phyloP scores from a whole-genome alignment of 2,113 vertebrate genomes.

The Phalacrocorax pelagicus region DNA sequence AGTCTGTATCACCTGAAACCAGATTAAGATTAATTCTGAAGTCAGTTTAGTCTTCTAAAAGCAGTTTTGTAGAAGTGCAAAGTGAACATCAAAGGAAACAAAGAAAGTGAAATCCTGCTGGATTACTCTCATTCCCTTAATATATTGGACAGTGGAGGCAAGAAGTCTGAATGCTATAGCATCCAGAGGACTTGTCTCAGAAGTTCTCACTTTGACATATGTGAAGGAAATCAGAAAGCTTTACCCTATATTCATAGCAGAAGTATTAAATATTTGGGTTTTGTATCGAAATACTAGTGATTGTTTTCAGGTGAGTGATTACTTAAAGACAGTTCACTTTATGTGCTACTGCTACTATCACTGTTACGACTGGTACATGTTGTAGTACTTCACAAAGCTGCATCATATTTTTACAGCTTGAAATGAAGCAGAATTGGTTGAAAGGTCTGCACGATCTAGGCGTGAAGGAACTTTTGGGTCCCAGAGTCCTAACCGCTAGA shows the following conservation, averaged over 20 bases:
- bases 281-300: neutral
- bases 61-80: neutral
- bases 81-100: neutral
- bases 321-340: neutral
- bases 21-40: constrained; percentile 46
- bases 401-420: neutral
- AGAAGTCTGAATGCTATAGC: neutral
- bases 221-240: neutral
- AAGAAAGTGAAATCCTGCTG: neutral
- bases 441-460: neutral
- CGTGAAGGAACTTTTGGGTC: neutral
- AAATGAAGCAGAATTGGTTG: neutral
- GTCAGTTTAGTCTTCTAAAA: neutral
- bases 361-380: rapidly evolving
- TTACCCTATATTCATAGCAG: neutral
- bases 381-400: neutral
- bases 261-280: neutral
- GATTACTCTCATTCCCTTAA: neutral
- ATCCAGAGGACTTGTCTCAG: neutral
- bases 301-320: neutral
- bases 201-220: neutral
- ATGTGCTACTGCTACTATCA: neutral
- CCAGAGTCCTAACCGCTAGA: neutral
- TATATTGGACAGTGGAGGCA: neutral
- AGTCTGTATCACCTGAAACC: constrained; percentile 89